Base-by-base conservation (phyloP, 2,113 vertebrate species). In the Pachyramphus minor region DNA sequence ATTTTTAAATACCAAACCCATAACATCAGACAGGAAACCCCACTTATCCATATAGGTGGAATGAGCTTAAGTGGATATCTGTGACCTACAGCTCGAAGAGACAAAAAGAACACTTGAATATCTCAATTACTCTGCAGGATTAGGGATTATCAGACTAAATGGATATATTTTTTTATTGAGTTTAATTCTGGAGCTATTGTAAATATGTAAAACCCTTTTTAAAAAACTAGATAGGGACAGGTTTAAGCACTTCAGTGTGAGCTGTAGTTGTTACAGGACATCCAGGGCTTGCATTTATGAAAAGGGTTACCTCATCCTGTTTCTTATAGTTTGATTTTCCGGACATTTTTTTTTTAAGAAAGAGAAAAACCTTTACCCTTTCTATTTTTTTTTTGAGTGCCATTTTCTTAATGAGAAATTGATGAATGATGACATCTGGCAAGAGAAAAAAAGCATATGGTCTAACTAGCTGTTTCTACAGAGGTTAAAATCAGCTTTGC, bases 361-460 rank as follows among this genome's bases (percentile, higher is more conserved):
- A 81, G 58, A 60, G 25, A 86, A 12, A 89, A 87, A 69, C 5
- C 7, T 50, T 69, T 37, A 25, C 5, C n/a, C 41, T 33, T 20
- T 59, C 52, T 77, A 11, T 74, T 69, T 59, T 50, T 79, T 58
- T 68, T 62, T 78, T 66, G 24, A 97, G 78, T 97, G 94, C 95
- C 81, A 89, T 98, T 98, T 98, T 96, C 96, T 97, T 98, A 98
- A 98, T 97, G 97, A 98, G 97, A 98, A 98, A 98, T 98, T 98
- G 98, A 98, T 98, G 96, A 98, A 98, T 97, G 96, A 97, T 97
- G 97, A 97, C 98, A 98, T 98, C 98, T 98, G 98, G 98, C 97
- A 97, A 84, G 88, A 96, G 95, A 87, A 98, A 97, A 98, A 97
- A 97, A 98, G 92, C 98, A 98, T 98, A 98, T 98, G 98, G 98